Evolutionary conservation across 2,797 vertebrate species (phyloP).

Genomic region (Acanthurus tractus): DNA sequence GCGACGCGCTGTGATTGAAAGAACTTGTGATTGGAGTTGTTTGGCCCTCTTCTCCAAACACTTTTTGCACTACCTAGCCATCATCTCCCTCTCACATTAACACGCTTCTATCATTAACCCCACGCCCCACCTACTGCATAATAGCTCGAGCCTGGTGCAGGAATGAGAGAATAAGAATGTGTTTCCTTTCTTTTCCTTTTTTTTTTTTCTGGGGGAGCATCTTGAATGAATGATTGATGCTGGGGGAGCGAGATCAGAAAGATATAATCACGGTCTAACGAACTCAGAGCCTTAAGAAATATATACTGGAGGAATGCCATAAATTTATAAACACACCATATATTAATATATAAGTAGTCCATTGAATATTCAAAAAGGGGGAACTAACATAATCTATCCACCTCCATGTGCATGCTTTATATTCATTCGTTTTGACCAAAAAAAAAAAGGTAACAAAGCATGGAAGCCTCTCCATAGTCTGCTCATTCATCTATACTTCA

Average conservation of each 20-base stretch:
- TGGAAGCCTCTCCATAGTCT: conserved; percentile 15
- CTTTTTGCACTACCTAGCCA: conserved; percentile 33
- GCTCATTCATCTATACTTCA: conserved; percentile 25
- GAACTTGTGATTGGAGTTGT: conserved; percentile 82
- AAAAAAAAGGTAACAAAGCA: conserved; percentile 25
- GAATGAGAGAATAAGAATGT: conserved; percentile 63
- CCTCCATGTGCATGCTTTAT: conserved; percentile 32
- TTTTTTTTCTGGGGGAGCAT: conserved; percentile 60
- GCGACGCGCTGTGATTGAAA: conserved; percentile 76
- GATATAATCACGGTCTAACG: conserved; percentile 83
- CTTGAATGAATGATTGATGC: conserved; percentile 84
- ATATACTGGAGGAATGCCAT: conserved; percentile 78
- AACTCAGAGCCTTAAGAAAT: conserved; percentile 76
- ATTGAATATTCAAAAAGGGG: conserved; percentile 77
- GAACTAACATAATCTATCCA: conserved; percentile 60
- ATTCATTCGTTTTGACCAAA: conserved; percentile 25
- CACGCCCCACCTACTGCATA: conserved; percentile 64
- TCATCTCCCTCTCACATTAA: conserved; percentile 72
- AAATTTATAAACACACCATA: conserved; percentile 78
- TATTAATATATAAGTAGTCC: conserved; percentile 81
- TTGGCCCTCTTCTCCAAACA: conserved; percentile 67
- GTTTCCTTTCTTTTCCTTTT: conserved; percentile 48
- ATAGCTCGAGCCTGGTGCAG: conserved; percentile 56
- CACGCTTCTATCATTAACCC: conserved; percentile 80
- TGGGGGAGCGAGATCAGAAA: conserved; percentile 75